Evolutionary conservation across 2,888 invertebrate genomes (phyloP).

Genomic region (Drosophila tanythrix): DNA sequence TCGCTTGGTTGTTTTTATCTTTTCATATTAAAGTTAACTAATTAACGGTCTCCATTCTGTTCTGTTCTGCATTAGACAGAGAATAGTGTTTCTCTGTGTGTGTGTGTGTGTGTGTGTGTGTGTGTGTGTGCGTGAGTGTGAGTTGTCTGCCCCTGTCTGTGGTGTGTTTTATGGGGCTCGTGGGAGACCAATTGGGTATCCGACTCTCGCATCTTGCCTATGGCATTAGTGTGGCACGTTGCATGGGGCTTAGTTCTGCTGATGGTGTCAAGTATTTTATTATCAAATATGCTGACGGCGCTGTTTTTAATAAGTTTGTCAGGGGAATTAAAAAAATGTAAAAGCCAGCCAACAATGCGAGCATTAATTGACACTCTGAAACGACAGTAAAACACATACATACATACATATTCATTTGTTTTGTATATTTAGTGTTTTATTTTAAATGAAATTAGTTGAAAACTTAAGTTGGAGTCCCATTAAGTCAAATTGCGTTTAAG

Average conservation of each 20-base stretch:
- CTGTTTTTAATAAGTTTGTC: constrained; percentile 23
- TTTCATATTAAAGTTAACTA: constrained; percentile 62
- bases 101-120: constrained; percentile 17
- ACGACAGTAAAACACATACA: neutral
- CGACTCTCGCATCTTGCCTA: constrained; percentile 4
- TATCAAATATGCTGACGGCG: constrained; percentile 30
- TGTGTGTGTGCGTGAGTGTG: constrained; percentile 6
- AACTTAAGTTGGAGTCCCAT: neutral
- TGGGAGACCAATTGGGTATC: constrained; percentile 39
- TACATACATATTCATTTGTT: neutral
- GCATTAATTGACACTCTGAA: constrained; percentile 2
- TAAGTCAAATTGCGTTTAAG: neutral
- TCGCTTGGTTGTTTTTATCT: constrained; percentile 46
- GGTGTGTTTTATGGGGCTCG: constrained; percentile 47
- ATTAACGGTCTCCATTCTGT: constrained; percentile 49
- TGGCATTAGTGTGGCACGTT: constrained; percentile 22
- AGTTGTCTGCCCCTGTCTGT: constrained; percentile 2
- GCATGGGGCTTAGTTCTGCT: constrained; percentile 40
- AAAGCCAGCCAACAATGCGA: constrained; percentile 6
- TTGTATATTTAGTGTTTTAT: neutral
- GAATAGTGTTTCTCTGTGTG: constrained; percentile 6
- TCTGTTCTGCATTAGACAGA: constrained; percentile 37
- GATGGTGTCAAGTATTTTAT: constrained; percentile 43
- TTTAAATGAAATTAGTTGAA: neutral
- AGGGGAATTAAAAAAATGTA: neutral